phyloP scores from a whole-genome alignment of 2,113 vertebrate species.

The Microcebus ravelobensis region DNA sequence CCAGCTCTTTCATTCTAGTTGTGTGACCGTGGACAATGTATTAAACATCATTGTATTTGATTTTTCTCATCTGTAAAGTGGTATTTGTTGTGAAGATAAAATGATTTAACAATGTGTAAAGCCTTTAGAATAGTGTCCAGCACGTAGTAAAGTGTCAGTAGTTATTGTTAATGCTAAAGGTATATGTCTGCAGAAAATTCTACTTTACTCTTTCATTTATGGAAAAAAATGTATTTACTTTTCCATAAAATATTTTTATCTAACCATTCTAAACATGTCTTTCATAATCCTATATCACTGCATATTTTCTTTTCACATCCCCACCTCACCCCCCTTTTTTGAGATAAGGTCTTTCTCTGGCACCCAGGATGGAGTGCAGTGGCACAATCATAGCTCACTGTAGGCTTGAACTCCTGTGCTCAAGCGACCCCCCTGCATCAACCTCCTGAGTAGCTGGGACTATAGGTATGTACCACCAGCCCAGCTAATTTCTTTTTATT shows the following conservation, averaged over 20 bases:
- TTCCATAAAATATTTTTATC: neutral
- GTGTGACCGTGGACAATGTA: neutral
- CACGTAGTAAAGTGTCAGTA: neutral
- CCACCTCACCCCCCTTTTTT: no score
- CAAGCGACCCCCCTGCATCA: no score
- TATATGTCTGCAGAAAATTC: neutral
- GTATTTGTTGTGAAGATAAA: neutral
- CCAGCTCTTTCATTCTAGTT: neutral
- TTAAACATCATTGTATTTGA: neutral
- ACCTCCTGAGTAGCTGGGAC: no score
- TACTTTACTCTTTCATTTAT: neutral
- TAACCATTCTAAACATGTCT: neutral
- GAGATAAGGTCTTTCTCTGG: no score
- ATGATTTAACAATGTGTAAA: neutral
- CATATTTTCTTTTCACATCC: neutral
- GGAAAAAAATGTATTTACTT: neutral
- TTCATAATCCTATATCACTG: neutral
- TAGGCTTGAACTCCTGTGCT: no score
- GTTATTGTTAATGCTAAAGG: neutral
- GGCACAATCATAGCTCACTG: no score
- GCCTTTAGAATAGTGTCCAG: neutral
- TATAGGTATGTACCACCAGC: no score
- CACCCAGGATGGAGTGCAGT: no score
- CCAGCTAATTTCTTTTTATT: no score
- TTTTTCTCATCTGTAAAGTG: neutral